Percentiles rank a stretch among this genome's conserved stretches.
phyloP scores from a whole-genome alignment of 2,888 invertebrate species.

The Cephus pygmeus region DNA sequence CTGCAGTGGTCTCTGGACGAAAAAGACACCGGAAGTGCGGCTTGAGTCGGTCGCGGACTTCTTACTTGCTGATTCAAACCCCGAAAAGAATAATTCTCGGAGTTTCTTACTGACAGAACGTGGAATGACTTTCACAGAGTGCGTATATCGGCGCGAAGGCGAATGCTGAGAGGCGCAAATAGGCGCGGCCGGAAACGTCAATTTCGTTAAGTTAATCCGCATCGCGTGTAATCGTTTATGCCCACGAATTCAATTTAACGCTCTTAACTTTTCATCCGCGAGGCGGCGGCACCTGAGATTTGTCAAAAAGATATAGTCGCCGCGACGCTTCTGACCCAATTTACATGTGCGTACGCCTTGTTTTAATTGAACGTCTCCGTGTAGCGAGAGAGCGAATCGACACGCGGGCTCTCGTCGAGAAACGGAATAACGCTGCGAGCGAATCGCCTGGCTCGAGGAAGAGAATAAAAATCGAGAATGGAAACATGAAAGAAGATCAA shows the following conservation, averaged over 20 bases:
- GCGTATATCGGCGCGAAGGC: conserved; percentile 14
- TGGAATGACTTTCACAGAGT: conserved; percentile 47
- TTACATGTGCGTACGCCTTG: conserved; percentile 1
- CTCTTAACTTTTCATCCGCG: conserved; percentile 24
- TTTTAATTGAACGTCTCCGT: background rate
- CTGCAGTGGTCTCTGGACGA: background rate
- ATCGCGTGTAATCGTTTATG: conserved; percentile 18
- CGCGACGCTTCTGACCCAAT: conserved; percentile 7
- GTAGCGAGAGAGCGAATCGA: background rate
- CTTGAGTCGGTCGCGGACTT: background rate
- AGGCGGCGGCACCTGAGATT: conserved; percentile 1
- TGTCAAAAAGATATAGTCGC: background rate
- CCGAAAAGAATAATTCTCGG: background rate
- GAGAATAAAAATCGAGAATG: background rate
- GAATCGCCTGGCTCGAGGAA: background rate
- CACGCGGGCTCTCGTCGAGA: background rate
- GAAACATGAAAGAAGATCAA: background rate
- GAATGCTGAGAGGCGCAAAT: conserved; percentile 31
- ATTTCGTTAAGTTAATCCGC: conserved; percentile 53
- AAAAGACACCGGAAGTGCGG: background rate
- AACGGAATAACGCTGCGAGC: background rate
- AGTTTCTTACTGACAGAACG: conserved; percentile 6
- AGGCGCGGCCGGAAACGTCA: conserved; percentile 59
- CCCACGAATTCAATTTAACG: conserved; percentile 41
- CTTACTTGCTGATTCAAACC: background rate